Conservation (phyloP, 1,140 invertebrate genomes). For the Drosophila littoralis region DNA sequence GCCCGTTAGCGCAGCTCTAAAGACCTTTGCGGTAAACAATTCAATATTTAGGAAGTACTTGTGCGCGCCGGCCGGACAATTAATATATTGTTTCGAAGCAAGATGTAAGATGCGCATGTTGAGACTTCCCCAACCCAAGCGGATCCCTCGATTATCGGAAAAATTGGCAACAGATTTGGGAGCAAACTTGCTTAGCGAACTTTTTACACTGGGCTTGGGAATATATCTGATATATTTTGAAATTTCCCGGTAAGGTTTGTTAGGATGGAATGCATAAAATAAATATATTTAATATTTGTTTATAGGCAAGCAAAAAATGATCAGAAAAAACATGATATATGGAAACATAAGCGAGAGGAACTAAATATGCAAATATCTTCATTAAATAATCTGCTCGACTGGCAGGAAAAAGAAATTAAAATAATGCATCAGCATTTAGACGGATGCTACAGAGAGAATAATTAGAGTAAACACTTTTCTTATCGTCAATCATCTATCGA, state of each 20-base stretch:
- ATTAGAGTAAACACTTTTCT: not conserved
- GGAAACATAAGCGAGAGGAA: not conserved
- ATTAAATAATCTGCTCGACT: constrained; percentile 29
- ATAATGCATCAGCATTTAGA: constrained; percentile 5
- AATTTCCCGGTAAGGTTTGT: constrained; percentile 28
- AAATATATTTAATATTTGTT: not conserved
- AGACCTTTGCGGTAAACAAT: constrained; percentile 31
- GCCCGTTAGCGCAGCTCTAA: constrained; percentile 35
- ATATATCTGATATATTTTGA: constrained; percentile 37
- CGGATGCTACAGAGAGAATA: not conserved
- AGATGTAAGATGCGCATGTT: constrained; percentile 55
- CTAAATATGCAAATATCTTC: constrained; percentile 13
- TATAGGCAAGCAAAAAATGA: constrained; percentile 42
- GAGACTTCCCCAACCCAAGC: constrained; percentile 44
- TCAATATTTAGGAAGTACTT: constrained; percentile 19
- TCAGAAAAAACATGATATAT: constrained; percentile 12
- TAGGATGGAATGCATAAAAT: not conserved
- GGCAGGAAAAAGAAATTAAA: constrained; percentile 43
- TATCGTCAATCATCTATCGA: constrained; percentile 15
- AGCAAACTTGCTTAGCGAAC: constrained; percentile 47
- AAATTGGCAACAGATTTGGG: constrained; percentile 41
- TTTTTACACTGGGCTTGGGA: constrained; percentile 38
- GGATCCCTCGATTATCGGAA: constrained; percentile 31
- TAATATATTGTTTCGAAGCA: constrained; percentile 41
- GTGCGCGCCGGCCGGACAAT: constrained; percentile 50